A percentile compares a stretch with the other conserved stretches of the same genome.
phyloP scores from a whole-genome alignment of 2,113 vertebrate species.

The Periophthalmodon schlosseri region DNA sequence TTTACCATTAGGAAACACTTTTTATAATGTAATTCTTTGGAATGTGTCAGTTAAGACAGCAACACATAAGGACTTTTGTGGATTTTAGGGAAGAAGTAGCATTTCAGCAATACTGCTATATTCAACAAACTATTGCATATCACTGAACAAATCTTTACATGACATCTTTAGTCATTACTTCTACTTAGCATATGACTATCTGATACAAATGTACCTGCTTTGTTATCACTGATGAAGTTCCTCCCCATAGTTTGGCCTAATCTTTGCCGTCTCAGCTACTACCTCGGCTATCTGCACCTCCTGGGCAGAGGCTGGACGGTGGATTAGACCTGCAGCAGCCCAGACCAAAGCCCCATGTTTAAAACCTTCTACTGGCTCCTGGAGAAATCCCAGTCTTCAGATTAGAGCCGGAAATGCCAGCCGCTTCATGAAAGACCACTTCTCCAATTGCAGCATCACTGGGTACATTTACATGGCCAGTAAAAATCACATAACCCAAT shows the following conservation, averaged over 20 bases:
- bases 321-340: constrained; percentile 63
- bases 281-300: constrained; percentile 67
- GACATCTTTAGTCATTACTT: not conserved
- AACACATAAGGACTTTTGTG: too few species aligned
- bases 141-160: not conserved
- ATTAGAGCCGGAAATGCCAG: constrained; percentile 50
- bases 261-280: constrained; percentile 56
- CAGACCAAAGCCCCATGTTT: constrained; percentile 63
- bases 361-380: constrained; percentile 53
- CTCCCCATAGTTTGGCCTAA: constrained; percentile 47
- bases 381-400: constrained; percentile 54
- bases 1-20: too few species aligned
- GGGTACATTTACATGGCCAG: too few species aligned
- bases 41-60: too few species aligned
- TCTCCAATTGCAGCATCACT: constrained; percentile 38
- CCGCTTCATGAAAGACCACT: constrained; percentile 6
- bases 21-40: too few species aligned
- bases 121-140: too few species aligned
- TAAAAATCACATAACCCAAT: too few species aligned
- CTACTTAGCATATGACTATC: constrained; percentile 8
- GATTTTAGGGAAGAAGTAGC: too few species aligned
- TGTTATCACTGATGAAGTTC: constrained; percentile 57
- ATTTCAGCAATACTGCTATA: too few species aligned
- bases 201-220: constrained; percentile 22
- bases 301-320: constrained; percentile 65